These are phyloP conservation scores for Nautilus pompilius DNA, from an alignment of 1,140 invertebrate species.

Conservation along the genomic window DNA sequence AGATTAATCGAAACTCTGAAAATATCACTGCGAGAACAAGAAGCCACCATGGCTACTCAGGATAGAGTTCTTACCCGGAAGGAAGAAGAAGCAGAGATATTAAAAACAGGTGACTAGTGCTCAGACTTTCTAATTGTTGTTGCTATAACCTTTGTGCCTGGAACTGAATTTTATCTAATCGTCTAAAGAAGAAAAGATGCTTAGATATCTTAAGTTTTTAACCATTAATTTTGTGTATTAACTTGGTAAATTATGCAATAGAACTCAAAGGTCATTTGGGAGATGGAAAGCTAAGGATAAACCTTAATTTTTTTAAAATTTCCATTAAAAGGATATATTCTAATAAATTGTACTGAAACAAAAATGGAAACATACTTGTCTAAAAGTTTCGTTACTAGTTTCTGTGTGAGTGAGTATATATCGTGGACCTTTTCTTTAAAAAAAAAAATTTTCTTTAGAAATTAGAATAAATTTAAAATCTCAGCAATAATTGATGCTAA, in stretches of 20 bases:
- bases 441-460: too few relatives aligned
- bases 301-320: too few relatives aligned
- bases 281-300: neutral
- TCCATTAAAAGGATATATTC: too few relatives aligned
- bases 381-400: too few relatives aligned
- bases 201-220: neutral
- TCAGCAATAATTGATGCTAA: too few relatives aligned
- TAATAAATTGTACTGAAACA: too few relatives aligned
- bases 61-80: slow-evolving; percentile 24
- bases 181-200: neutral
- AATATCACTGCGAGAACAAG: slow-evolving; percentile 21
- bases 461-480: too few relatives aligned
- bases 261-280: slow-evolving; percentile 7
- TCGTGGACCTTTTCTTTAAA: too few relatives aligned
- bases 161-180: neutral
- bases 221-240: neutral
- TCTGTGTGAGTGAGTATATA: too few relatives aligned
- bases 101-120: slow-evolving; percentile 15
- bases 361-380: too few relatives aligned
- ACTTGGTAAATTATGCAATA: slow-evolving; percentile 17
- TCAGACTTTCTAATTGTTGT: neutral
- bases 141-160: neutral
- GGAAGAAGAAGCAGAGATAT: slow-evolving; percentile 23
- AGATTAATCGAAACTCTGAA: slow-evolving; percentile 21
- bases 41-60: slow-evolving; percentile 31